A percentile compares a stretch with the other conserved stretches of the same genome.
Evolutionary conservation across 2,888 invertebrate genomes (phyloP).

Genomic region (Drosophila rellima): DNA sequence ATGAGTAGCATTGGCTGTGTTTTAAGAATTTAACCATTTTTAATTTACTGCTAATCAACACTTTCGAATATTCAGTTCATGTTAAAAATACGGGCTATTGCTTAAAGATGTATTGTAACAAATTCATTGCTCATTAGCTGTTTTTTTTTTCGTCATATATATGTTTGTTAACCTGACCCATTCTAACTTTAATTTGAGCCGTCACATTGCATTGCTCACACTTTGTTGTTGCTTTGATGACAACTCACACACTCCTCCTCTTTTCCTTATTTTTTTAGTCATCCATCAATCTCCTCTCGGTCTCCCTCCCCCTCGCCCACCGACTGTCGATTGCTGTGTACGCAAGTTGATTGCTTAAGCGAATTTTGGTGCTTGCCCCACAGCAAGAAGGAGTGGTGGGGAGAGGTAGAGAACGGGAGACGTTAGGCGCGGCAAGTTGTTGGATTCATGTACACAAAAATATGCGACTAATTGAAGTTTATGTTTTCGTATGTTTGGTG

Average conservation of each 20-base stretch:
- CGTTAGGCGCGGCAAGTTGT: neutral
- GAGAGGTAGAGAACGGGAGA: neutral
- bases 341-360: constrained; percentile 60
- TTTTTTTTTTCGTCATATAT: too few species aligned
- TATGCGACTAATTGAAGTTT: constrained; percentile 67
- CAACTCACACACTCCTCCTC: constrained; percentile 4
- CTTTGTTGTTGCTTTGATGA: constrained; percentile 5
- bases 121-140: too few species aligned
- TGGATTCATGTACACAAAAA: constrained; percentile 53
- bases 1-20: too few species aligned
- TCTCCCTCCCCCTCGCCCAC: neutral
- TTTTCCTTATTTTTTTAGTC: neutral
- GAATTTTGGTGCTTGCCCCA: constrained; percentile 39
- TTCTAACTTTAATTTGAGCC: constrained; percentile 1
- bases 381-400: neutral
- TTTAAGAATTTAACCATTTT: too few species aligned
- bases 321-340: constrained; percentile 3
- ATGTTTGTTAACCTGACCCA: neutral
- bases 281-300: constrained; percentile 19
- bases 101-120: too few species aligned
- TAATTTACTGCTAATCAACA: too few species aligned
- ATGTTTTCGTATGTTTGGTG: constrained; percentile 40
- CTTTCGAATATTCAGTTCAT: too few species aligned
- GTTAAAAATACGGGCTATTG: too few species aligned
- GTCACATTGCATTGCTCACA: neutral